Conservation (phyloP, 2,113 vertebrate genomes). For the Colossoma macropomum region DNA sequence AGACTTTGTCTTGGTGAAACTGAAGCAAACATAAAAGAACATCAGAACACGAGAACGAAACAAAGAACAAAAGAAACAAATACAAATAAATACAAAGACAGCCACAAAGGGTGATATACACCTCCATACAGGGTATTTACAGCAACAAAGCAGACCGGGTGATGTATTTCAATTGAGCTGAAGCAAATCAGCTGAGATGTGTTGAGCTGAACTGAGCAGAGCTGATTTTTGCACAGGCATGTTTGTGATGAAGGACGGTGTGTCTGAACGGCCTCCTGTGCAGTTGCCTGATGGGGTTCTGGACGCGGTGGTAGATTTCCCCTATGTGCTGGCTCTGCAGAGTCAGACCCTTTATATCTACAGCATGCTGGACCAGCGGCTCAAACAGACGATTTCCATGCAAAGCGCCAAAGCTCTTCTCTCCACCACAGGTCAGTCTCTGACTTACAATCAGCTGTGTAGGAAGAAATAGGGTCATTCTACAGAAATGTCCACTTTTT, state of each 20-base stretch:
- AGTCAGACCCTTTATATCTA: slow-evolving; percentile 64
- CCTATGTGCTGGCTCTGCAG: slow-evolving; percentile 69
- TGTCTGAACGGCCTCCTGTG: slow-evolving; percentile 71
- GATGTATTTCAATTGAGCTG: too few species aligned
- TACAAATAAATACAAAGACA: too few species aligned
- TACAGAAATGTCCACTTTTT: too few species aligned
- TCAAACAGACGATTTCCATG: slow-evolving; percentile 69
- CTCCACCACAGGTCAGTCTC: slow-evolving; percentile 64
- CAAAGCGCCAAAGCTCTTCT: slow-evolving; percentile 61
- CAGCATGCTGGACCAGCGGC: slow-evolving; percentile 73
- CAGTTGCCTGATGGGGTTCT: slow-evolving; percentile 69
- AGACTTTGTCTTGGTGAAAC: too few species aligned
- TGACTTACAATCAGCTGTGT: not conserved
- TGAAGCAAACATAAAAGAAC: too few species aligned
- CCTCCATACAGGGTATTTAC: too few species aligned
- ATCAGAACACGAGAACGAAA: too few species aligned
- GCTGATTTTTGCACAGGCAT: slow-evolving; percentile 61
- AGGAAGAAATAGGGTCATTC: too few species aligned
- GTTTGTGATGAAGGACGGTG: slow-evolving; percentile 73
- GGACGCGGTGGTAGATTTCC: slow-evolving; percentile 66
- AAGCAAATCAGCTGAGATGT: too few species aligned
- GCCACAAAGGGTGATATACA: too few species aligned
- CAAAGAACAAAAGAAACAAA: too few species aligned
- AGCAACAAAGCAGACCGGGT: too few species aligned
- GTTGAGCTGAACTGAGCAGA: not conserved